Evolutionary conservation across 2,888 invertebrate genomes (phyloP).

Genomic region (Drosophila mercatorum): DNA sequence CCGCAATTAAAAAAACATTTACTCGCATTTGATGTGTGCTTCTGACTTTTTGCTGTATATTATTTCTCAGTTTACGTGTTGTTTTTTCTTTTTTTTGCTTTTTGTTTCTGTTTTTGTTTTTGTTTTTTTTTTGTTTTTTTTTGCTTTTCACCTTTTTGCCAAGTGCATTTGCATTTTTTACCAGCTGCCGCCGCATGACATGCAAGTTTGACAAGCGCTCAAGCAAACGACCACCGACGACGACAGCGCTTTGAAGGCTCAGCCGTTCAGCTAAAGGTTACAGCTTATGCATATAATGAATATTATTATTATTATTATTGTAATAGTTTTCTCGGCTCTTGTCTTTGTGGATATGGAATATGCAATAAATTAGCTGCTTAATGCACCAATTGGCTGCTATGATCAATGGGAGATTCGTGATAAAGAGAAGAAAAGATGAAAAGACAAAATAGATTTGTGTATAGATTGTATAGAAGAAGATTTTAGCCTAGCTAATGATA

Average conservation of each 20-base stretch:
- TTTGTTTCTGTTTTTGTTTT: slow-evolving; percentile 21
- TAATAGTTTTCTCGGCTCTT: neutral
- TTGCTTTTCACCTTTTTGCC: slow-evolving; percentile 34
- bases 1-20: slow-evolving; percentile 85
- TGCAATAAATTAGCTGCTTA: slow-evolving; percentile 28
- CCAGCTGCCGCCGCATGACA: slow-evolving; percentile 55
- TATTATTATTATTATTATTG: neutral
- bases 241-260: slow-evolving; percentile 17
- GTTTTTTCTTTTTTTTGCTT: slow-evolving; percentile 20
- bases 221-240: slow-evolving; percentile 53
- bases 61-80: slow-evolving; percentile 11
- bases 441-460: no score
- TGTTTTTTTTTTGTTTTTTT: no score
- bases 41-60: slow-evolving; percentile 36
- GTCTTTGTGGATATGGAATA: neutral
- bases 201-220: slow-evolving; percentile 57
- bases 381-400: neutral
- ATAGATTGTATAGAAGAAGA: neutral
- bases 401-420: neutral
- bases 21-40: slow-evolving; percentile 71
- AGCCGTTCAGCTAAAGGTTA: slow-evolving; percentile 26
- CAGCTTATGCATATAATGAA: neutral
- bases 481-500: neutral
- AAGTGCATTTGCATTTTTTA: slow-evolving; percentile 42
- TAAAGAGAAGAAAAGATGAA: neutral